A percentile compares a stretch with the other conserved stretches of the same genome.
Conservation (phyloP, 2,888 invertebrate genomes). For the Diloba caeruleocephala region DNA sequence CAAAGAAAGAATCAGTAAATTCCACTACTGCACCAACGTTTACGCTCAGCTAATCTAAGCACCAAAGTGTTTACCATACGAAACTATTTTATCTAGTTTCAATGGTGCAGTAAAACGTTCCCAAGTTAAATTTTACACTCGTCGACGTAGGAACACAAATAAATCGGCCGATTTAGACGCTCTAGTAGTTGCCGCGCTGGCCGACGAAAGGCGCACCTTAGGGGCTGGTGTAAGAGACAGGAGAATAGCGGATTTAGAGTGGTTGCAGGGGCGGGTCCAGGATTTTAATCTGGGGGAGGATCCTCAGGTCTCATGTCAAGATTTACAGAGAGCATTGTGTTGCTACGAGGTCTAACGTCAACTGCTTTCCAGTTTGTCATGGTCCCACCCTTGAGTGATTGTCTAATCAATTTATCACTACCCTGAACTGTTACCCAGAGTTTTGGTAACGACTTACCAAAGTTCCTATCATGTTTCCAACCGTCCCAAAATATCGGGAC, state of each 20-base stretch:
- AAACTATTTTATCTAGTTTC: conserved; percentile 67
- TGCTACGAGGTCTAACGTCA: no score
- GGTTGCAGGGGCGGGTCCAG: no score
- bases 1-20: conserved; percentile 14
- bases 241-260: conserved; percentile 12
- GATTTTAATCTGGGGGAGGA: no score
- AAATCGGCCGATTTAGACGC: conserved; percentile 75
- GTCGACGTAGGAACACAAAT: conserved; percentile 69
- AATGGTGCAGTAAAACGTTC: conserved; percentile 72
- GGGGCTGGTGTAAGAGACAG: conserved; percentile 25
- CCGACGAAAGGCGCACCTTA: conserved; percentile 57
- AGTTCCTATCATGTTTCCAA: no score
- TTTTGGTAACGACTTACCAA: no score
- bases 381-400: no score
- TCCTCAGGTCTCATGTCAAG: no score
- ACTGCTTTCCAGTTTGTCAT: no score
- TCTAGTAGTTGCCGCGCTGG: conserved; percentile 53
- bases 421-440: no score
- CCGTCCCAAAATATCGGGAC: no score
- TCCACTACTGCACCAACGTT: conserved; percentile 22
- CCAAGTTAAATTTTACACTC: conserved; percentile 71
- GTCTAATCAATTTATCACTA: no score
- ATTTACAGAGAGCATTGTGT: no score
- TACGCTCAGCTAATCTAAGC: conserved; percentile 20
- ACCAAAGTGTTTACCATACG: conserved; percentile 56